Base-by-base conservation (phyloP, 2,113 vertebrate species). In the Redunca redunca region DNA sequence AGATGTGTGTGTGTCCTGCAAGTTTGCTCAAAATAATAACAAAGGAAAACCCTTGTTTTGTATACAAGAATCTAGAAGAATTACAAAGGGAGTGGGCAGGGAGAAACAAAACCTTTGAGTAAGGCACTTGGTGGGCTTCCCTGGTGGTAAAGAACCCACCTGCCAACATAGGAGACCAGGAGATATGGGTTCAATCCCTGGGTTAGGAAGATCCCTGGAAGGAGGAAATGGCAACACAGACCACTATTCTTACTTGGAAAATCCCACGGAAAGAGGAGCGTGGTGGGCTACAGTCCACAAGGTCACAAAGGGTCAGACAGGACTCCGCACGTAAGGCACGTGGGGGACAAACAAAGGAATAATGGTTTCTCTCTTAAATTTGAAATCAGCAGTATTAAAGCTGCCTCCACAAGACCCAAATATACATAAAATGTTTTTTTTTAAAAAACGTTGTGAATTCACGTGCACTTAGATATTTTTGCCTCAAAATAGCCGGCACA, bases 311-410 rank as follows among this genome's bases (percentile, higher is more conserved):
- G 7, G 36, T 43, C 71, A 74, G 71, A 74, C 71, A 14, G 0
- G 0, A 77, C 21, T 43, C 36, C 3, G 12, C 23, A 26, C 7
- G 0, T 36, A 90, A 93, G 62, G 53, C 43, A 60, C 71, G 10
- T 80, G 40, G 21, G 60, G 33, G 48, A 58, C 48, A 90, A 96
- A 92, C 53, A 90, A 96, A 94, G 40, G 81, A 94, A 93, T 58
- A 82, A 57, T 40, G 7, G 67, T 36, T 55, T 90, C 77, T n/a
- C 64, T 78, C 33, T 48, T 48, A 57, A 78, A 48, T 74, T 91
- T 87, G 95, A 87, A 82, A 50, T 77, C 83, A 89, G 90, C 67
- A 74, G 52, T 83, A 43, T 88, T 85, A 91, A 62, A 83, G 43
- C 94, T 50, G 15, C 36, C 57, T 94, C 60, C 86, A 53, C 52